Percentiles rank a stretch among this genome's conserved stretches.
These are phyloP conservation scores for Oreochromis mossambicus DNA, from an alignment of 2,797 vertebrate genomes.

Conservation along the genomic window DNA sequence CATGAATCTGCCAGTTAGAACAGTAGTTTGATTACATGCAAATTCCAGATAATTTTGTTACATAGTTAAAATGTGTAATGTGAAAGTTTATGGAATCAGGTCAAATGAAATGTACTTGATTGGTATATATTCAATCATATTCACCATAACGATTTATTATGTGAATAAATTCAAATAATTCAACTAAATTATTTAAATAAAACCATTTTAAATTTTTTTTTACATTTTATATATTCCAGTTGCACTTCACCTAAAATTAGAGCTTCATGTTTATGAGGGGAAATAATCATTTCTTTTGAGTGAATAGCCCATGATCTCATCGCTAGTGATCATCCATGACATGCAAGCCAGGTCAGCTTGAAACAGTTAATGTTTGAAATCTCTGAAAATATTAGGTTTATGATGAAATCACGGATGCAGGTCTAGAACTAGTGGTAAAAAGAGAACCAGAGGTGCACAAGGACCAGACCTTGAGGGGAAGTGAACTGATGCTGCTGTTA, in stretches of 20 bases:
- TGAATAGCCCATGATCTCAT: neutral
- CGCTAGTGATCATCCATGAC: neutral
- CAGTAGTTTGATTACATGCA: neutral
- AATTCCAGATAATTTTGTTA: neutral
- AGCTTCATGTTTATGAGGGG: neutral
- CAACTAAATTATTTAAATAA: neutral
- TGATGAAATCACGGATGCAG: fast-evolving
- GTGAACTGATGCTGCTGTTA: neutral
- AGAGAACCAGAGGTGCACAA: neutral
- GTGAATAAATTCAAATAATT: neutral
- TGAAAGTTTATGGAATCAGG: neutral
- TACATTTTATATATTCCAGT: neutral
- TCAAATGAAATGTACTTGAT: neutral
- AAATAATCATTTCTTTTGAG: neutral
- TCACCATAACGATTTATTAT: neutral
- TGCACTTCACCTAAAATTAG: neutral
- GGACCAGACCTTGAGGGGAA: neutral
- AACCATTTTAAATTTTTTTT: neutral
- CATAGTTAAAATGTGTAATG: neutral
- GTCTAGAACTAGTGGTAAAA: neutral
- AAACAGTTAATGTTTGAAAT: neutral
- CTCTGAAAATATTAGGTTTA: neutral
- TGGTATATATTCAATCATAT: neutral
- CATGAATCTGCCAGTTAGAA: neutral
- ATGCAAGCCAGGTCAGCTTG: neutral